These are phyloP conservation scores for Cinclus cinclus DNA, from an alignment of 2,113 vertebrate genomes.

Conservation along the genomic window DNA sequence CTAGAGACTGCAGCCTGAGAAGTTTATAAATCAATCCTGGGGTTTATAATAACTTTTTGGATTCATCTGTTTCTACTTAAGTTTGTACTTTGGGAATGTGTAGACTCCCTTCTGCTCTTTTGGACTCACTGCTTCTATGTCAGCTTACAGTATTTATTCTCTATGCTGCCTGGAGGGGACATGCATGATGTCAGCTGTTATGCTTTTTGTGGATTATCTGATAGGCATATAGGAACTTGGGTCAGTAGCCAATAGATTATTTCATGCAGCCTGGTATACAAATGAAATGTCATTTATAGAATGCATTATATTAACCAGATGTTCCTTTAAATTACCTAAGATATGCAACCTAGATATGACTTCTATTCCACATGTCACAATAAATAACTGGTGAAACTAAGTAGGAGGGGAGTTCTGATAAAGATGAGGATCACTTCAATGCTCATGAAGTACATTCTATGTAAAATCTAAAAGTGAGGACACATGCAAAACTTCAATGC, in stretches of 20 bases:
- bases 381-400: neutral
- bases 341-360: neutral
- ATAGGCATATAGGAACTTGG: neutral
- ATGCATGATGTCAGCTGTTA: neutral
- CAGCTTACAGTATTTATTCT: conserved; percentile 13
- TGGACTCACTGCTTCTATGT: neutral
- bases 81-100: neutral
- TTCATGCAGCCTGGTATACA: neutral
- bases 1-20: neutral
- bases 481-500: neutral
- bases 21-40: neutral
- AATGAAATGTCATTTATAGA: conserved; percentile 27
- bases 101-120: neutral
- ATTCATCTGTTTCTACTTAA: conserved; percentile 20
- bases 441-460: neutral
- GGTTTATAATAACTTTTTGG: neutral
- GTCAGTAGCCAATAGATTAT: neutral
- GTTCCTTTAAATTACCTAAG: conserved; percentile 33
- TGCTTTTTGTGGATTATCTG: neutral
- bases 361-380: neutral
- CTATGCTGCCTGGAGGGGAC: neutral
- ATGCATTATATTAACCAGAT: conserved; percentile 18
- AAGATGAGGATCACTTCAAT: neutral
- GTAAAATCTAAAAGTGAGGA: neutral
- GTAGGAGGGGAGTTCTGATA: neutral